Evolutionary conservation across 2,113 vertebrate species (phyloP).

Genomic region (Thalassarche chlororhynchos): DNA sequence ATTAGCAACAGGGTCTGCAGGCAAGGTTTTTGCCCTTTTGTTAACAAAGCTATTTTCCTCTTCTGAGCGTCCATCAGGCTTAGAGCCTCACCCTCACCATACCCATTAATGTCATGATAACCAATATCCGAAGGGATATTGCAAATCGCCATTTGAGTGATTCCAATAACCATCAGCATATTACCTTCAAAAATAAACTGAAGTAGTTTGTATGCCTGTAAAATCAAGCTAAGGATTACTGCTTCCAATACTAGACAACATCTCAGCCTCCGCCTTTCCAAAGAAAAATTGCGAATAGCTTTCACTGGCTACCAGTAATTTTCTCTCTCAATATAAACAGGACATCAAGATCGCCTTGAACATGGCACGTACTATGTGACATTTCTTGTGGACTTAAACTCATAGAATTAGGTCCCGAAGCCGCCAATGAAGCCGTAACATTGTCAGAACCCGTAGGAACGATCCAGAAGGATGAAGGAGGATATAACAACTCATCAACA

Average conservation of each 20-base stretch:
- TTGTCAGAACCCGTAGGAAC: not conserved
- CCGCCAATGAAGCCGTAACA: not conserved
- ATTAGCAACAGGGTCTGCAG: not conserved
- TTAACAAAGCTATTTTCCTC: not conserved
- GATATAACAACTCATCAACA: not conserved
- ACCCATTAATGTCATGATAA: not conserved
- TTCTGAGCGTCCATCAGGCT: not conserved
- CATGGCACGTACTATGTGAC: rapidly evolving
- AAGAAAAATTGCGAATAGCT: not conserved
- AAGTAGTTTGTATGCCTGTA: not conserved
- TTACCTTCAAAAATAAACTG: not conserved
- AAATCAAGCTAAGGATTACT: not conserved
- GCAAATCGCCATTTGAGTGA: not conserved
- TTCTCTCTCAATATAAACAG: not conserved
- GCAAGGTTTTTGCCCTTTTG: not conserved
- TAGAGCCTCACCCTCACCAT: not conserved
- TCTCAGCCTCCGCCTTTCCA: not conserved
- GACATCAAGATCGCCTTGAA: not conserved
- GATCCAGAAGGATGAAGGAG: not conserved
- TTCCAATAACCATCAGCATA: not conserved
- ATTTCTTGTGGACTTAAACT: not conserved
- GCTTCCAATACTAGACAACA: not conserved
- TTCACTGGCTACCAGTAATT: not conserved
- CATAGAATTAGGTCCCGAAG: not conserved
- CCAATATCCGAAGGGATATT: not conserved